phyloP scores from a whole-genome alignment of 1,140 invertebrate genomes.

The Apocrypta bakeri region DNA sequence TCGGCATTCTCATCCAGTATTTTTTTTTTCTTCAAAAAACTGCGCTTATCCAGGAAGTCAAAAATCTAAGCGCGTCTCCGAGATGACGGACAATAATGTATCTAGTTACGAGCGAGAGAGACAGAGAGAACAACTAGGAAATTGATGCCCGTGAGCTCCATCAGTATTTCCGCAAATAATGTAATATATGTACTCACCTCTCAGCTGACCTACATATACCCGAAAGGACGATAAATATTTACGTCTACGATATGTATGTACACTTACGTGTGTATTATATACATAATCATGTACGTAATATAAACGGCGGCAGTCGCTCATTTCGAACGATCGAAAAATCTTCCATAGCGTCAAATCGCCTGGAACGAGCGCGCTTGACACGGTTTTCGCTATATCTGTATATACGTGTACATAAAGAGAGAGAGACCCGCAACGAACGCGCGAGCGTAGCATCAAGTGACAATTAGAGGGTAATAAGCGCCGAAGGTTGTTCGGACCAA shows the following conservation, averaged over 20 bases:
- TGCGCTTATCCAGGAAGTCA: constrained; percentile 1
- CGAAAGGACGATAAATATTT: neutral
- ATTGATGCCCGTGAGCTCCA: neutral
- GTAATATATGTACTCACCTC: neutral
- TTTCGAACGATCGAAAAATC: constrained; percentile 9
- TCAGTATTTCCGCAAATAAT: neutral
- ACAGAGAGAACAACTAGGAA: neutral
- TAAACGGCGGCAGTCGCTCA: too few relatives aligned
- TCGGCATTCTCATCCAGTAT: neutral
- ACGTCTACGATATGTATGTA: neutral
- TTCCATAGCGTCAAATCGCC: neutral
- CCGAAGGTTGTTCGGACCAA: constrained; percentile 38
- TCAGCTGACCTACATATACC: neutral
- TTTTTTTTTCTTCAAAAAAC: neutral
- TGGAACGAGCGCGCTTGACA: constrained; percentile 14
- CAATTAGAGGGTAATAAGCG: constrained; percentile 42
- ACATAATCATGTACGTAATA: neutral
- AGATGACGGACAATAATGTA: constrained; percentile 5
- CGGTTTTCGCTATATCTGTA: constrained; percentile 9
- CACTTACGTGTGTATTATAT: too few relatives aligned
- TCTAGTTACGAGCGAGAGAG: constrained; percentile 17
- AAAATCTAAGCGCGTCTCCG: neutral
- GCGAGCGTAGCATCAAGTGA: constrained; percentile 1
- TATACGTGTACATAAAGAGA: neutral
- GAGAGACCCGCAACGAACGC: neutral